These are phyloP conservation scores for Nephrotoma appendiculata DNA, from an alignment of 2,888 invertebrate genomes.

Conservation along the genomic window DNA sequence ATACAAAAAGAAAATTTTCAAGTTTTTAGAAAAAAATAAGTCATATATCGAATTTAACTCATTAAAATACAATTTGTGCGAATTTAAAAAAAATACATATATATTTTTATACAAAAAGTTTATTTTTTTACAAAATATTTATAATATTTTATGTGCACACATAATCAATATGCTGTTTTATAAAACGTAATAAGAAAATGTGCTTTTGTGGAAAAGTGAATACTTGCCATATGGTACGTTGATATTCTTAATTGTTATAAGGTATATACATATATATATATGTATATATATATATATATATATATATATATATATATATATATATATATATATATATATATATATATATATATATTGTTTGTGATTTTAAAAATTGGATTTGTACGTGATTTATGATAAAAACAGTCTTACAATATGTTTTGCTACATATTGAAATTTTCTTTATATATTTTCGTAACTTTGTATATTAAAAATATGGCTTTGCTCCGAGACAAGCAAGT, in stretches of 20 bases:
- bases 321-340: neutral
- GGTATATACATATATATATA: neutral
- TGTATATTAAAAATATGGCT: neutral
- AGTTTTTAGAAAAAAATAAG: neutral
- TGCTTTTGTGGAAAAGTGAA: conserved; percentile 21
- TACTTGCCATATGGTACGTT: conserved; percentile 22
- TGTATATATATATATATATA: neutral
- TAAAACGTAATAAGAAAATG: conserved; percentile 15
- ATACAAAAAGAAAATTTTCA: neutral
- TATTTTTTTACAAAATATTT: neutral
- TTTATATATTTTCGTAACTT: neutral
- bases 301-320: neutral
- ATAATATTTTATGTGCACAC: neutral
- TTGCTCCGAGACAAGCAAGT: neutral
- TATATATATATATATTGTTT: conserved; percentile 2
- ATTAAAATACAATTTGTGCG: neutral
- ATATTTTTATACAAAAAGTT: neutral
- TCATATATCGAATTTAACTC: neutral
- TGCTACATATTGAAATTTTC: neutral
- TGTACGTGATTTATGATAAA: neutral
- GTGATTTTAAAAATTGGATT: neutral
- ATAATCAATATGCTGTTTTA: neutral
- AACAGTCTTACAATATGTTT: neutral
- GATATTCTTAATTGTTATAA: neutral
- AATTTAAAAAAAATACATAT: neutral